phyloP scores from a whole-genome alignment of 1,140 invertebrate genomes.

The Drosophila aff. region DNA sequence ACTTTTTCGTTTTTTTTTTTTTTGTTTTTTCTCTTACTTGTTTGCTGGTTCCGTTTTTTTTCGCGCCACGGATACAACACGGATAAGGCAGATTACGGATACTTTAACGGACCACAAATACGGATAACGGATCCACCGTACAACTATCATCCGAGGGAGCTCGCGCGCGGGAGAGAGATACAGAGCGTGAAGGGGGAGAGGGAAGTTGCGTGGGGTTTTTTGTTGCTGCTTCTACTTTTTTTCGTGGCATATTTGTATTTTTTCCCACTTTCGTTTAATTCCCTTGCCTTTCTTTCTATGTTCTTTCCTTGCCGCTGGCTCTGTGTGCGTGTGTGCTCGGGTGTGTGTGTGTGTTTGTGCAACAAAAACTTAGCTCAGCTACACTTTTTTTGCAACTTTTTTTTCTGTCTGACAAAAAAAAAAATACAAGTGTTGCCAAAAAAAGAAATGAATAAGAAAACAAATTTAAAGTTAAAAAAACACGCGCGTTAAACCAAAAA shows the following conservation, averaged over 20 bases:
- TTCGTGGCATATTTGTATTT: slow-evolving; percentile 68
- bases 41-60: slow-evolving; percentile 9
- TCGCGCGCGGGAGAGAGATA: slow-evolving; percentile 4
- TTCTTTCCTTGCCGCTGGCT: slow-evolving; percentile 14
- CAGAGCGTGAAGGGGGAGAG: slow-evolving; percentile 4
- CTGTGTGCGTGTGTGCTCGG: slow-evolving; percentile 1
- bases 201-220: slow-evolving; percentile 28
- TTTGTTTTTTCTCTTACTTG: background rate
- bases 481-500: slow-evolving; percentile 19
- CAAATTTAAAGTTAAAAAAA: slow-evolving; percentile 17
- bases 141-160: slow-evolving; percentile 18
- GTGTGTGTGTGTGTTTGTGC: slow-evolving; percentile 9
- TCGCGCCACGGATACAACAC: slow-evolving; percentile 48
- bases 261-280: slow-evolving; percentile 39
- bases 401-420: slow-evolving; percentile 29
- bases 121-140: slow-evolving; percentile 14
- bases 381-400: slow-evolving; percentile 10
- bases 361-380: slow-evolving; percentile 16
- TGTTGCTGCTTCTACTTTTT: slow-evolving; percentile 41
- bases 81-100: slow-evolving; percentile 30
- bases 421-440: slow-evolving; percentile 17
- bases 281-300: slow-evolving; percentile 25
- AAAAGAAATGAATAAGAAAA: slow-evolving; percentile 5
- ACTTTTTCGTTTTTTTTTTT: slow-evolving; percentile 15
- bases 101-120: slow-evolving; percentile 6